Conservation (phyloP, 2,113 vertebrate species). For the Xiphophorus maculatus region DNA sequence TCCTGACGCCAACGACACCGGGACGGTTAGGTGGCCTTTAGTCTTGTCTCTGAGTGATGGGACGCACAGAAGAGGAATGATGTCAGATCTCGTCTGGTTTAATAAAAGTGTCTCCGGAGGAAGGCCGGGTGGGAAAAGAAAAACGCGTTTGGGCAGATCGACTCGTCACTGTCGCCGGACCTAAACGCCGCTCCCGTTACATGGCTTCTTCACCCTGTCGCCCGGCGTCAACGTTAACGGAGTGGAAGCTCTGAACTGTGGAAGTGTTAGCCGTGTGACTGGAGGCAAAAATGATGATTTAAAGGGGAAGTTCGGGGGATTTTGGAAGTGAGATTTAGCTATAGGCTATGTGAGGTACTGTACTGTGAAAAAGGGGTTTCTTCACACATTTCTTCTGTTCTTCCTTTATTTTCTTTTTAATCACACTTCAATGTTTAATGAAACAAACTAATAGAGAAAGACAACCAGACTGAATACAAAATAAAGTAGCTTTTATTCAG, state of each 20-base stretch:
- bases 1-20: constrained; percentile 16
- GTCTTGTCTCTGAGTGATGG: constrained; percentile 10
- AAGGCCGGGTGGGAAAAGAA: constrained; percentile 4
- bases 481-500: not conserved
- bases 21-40: constrained; percentile 43
- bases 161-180: constrained; percentile 18
- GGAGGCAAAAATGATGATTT: not conserved
- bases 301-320: not conserved
- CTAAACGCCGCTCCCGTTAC: constrained; percentile 19
- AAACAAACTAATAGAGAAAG: no score
- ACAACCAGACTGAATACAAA: no score
- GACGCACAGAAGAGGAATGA: not conserved
- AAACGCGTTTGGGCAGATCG: constrained; percentile 25
- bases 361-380: not conserved
- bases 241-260: not conserved
- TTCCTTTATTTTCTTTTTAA: not conserved
- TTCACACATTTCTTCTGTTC: not conserved
- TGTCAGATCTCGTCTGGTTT: constrained; percentile 34
- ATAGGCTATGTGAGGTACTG: not conserved
- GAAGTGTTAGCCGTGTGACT: not conserved
- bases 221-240: not conserved
- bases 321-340: not conserved
- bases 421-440: no score
- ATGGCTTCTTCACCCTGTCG: constrained; percentile 20
- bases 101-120: constrained; percentile 15